Percentiles rank a stretch among this genome's conserved stretches.
phyloP scores from a whole-genome alignment of 2,888 invertebrate species.

The Philhelius pedissequus region DNA sequence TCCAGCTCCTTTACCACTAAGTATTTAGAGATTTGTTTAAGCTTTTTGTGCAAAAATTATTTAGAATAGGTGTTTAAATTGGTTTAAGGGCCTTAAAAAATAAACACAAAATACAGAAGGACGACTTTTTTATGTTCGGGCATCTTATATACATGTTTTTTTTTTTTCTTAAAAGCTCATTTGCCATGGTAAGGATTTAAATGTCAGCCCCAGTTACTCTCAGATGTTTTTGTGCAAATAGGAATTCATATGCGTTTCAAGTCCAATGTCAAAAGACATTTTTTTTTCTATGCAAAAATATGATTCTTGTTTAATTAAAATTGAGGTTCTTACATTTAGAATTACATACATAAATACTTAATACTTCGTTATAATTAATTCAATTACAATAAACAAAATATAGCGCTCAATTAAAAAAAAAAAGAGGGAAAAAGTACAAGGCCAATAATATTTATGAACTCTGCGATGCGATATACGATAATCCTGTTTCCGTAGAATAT shows the following conservation, averaged over 20 bases:
- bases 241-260: neutral
- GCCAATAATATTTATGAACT: too few species aligned
- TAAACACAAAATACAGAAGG: neutral
- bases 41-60: neutral
- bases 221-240: conserved; percentile 5
- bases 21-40: conserved; percentile 4
- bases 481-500: too few species aligned
- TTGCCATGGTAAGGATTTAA: neutral
- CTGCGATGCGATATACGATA: too few species aligned
- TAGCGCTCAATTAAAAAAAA: too few species aligned
- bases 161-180: neutral
- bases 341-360: too few species aligned
- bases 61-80: neutral
- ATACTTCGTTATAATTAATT: too few species aligned
- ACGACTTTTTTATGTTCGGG: neutral
- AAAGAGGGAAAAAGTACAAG: too few species aligned
- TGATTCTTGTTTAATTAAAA: conserved; percentile 18
- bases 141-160: neutral
- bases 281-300: neutral
- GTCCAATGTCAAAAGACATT: conserved; percentile 8
- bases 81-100: neutral
- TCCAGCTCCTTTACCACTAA: neutral
- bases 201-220: conserved; percentile 10
- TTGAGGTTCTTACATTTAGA: too few species aligned
- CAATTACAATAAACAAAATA: too few species aligned